A percentile compares a stretch with the other conserved stretches of the same genome.
Evolutionary conservation across 1,140 invertebrate genomes (phyloP).

Genomic region (Dendroctonus valens): DNA sequence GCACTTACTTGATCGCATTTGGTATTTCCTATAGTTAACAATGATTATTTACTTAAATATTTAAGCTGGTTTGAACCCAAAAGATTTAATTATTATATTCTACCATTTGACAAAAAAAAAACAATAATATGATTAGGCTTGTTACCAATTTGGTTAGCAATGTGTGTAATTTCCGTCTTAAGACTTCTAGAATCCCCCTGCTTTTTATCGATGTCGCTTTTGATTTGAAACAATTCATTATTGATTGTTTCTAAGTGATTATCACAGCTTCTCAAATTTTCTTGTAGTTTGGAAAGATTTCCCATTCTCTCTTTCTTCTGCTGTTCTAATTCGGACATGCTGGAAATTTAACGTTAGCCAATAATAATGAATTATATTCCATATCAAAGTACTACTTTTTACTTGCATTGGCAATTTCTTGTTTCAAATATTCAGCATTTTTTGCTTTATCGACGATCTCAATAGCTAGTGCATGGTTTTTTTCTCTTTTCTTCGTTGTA

Average conservation of each 20-base stretch:
- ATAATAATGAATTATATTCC: constrained; percentile 3
- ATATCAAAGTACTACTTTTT: constrained; percentile 34
- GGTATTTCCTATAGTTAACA: too few relatives aligned
- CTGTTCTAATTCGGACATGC: constrained; percentile 40
- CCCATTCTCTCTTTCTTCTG: constrained; percentile 39
- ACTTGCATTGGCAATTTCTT: constrained; percentile 39
- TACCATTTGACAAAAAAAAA: too few relatives aligned
- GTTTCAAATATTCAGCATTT: constrained; percentile 34
- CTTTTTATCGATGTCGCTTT: constrained; percentile 48
- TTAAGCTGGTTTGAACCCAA: too few relatives aligned
- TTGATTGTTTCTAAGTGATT: constrained; percentile 52
- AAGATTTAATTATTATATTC: too few relatives aligned
- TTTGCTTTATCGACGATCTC: constrained; percentile 36
- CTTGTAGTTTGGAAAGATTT: constrained; percentile 39
- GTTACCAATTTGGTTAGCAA: constrained; percentile 2
- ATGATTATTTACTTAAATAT: too few relatives aligned
- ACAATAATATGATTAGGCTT: too few relatives aligned
- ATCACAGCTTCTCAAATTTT: constrained; percentile 50
- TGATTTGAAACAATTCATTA: constrained; percentile 53
- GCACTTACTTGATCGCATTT: too few relatives aligned
- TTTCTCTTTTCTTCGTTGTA: constrained; percentile 33
- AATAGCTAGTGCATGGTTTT: constrained; percentile 32
- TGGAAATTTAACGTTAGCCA: constrained; percentile 17
- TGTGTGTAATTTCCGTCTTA: constrained; percentile 44
- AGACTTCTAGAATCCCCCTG: constrained; percentile 48